These are phyloP conservation scores for Nesometra sesokonis DNA, from an alignment of 35 echinoderm and acorn worm species.

Conservation along the genomic window DNA sequence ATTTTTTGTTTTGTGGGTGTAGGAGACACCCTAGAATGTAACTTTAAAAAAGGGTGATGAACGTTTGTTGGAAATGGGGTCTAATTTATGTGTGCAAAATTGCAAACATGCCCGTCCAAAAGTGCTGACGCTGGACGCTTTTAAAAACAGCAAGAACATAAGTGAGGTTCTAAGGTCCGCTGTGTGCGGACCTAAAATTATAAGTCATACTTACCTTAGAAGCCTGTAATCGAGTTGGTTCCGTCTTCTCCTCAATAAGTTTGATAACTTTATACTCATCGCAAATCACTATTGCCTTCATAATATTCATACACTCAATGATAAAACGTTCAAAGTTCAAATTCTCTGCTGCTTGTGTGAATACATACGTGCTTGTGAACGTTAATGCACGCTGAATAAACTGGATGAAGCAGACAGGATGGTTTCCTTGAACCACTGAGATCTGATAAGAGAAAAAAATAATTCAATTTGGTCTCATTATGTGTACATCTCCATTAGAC, in stretches of 20 bases:
- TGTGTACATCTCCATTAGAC: too few relatives aligned
- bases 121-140: too few relatives aligned
- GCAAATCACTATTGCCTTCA: conserved; percentile 77
- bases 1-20: too few relatives aligned
- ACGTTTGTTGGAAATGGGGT: too few relatives aligned
- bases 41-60: too few relatives aligned
- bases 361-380: conserved; percentile 60
- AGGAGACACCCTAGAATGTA: too few relatives aligned
- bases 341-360: conserved; percentile 48
- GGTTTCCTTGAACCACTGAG: conserved; percentile 59
- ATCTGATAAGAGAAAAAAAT: conserved; percentile 36
- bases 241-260: conserved; percentile 44
- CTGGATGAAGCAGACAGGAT: conserved; percentile 61
- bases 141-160: too few relatives aligned
- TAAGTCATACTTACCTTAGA: conserved; percentile 70
- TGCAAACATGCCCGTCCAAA: too few relatives aligned
- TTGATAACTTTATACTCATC: conserved; percentile 50
- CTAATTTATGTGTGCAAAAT: too few relatives aligned
- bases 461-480: neutral
- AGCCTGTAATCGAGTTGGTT: conserved; percentile 36
- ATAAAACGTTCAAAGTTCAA: conserved; percentile 77
- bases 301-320: conserved; percentile 84
- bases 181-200: too few relatives aligned
- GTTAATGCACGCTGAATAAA: conserved; percentile 75
- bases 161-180: too few relatives aligned